Evolutionary conservation across 2,797 vertebrate species (phyloP).

Genomic region (Spinibarbus caldwelli): DNA sequence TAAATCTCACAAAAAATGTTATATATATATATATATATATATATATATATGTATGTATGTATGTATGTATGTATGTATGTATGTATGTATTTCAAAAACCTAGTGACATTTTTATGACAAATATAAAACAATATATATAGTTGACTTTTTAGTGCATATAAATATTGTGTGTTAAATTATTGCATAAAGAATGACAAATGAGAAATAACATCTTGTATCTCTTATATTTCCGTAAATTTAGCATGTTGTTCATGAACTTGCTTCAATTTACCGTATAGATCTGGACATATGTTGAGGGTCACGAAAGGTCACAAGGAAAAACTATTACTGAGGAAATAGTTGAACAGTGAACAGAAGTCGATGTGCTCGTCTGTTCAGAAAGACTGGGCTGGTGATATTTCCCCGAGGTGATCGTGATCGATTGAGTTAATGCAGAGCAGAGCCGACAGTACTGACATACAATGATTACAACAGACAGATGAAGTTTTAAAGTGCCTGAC

Average conservation of each 20-base stretch:
- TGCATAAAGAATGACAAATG: too few relatives aligned
- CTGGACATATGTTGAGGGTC: neutral
- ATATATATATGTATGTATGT: too few relatives aligned
- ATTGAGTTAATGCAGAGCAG: neutral
- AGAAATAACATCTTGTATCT: neutral
- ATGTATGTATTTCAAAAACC: too few relatives aligned
- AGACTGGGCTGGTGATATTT: too few relatives aligned
- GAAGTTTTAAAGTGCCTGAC: neutral
- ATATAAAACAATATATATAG: neutral
- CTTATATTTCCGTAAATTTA: neutral
- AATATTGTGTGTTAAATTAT: neutral
- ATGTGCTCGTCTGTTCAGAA: too few relatives aligned
- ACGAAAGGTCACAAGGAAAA: neutral
- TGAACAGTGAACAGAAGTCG: too few relatives aligned
- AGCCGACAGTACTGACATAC: too few relatives aligned
- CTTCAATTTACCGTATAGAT: neutral
- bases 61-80: too few relatives aligned
- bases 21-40: too few relatives aligned
- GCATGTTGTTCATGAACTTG: neutral
- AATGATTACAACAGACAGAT: neutral
- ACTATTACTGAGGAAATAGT: too few relatives aligned
- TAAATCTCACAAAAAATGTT: too few relatives aligned
- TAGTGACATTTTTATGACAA: neutral
- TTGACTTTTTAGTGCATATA: neutral
- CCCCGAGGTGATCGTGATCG: neutral